Conservation (phyloP, 2,797 vertebrate species). For the Apogon talboti region DNA sequence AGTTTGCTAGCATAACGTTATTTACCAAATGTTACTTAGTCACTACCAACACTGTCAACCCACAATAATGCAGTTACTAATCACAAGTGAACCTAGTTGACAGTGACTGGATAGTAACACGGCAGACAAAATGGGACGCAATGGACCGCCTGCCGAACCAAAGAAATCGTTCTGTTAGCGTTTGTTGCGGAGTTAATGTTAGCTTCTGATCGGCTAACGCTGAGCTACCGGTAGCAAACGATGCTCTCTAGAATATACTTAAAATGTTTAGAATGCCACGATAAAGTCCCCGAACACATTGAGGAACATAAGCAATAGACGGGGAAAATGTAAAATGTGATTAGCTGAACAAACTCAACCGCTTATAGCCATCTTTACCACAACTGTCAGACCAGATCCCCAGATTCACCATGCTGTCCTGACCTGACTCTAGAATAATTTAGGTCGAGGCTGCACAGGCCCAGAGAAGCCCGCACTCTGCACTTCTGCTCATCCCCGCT, state of each 20-base stretch:
- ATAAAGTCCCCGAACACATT: constrained; percentile 13
- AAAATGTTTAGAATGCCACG: constrained; percentile 5
- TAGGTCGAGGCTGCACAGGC: constrained; percentile 82
- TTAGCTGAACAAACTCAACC: not conserved
- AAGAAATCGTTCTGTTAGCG: constrained; percentile 29
- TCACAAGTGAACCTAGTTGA: not conserved
- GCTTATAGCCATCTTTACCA: constrained; percentile 12
- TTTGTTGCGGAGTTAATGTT: constrained; percentile 61
- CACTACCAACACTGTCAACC: not conserved
- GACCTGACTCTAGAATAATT: constrained; percentile 71
- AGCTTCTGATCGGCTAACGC: constrained; percentile 63
- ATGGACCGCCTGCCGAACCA: constrained; percentile 1
- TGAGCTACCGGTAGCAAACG: constrained; percentile 66
- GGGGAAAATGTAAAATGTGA: not conserved
- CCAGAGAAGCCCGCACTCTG: constrained; percentile 62
- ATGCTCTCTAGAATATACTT: constrained; percentile 31
- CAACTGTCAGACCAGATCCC: constrained; percentile 60
- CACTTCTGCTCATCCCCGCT: constrained; percentile 33
- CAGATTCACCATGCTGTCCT: constrained; percentile 56
- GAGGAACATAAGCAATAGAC: not conserved
- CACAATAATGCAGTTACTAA: not conserved
- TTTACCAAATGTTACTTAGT: constrained; percentile 45
- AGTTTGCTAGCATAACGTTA: constrained; percentile 49
- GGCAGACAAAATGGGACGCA: constrained; percentile 1
- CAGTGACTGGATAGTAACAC: not conserved